phyloP scores from a whole-genome alignment of 2,888 invertebrate genomes.

The Leucophora obtusa region DNA sequence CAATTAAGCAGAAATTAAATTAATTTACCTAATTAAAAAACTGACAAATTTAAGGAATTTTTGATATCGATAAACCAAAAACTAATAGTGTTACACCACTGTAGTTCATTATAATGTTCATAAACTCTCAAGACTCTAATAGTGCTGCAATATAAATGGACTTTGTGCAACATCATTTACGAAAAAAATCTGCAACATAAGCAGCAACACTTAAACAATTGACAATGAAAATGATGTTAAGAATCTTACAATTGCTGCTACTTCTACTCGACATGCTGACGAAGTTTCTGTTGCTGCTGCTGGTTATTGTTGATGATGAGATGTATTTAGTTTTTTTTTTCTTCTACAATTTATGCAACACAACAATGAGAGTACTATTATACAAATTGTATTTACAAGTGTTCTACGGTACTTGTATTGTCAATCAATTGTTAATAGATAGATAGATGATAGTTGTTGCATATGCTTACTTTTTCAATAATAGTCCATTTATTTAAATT shows the following conservation, averaged over 20 bases:
- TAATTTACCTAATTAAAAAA: no score
- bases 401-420: slow-evolving; percentile 47
- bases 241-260: slow-evolving; percentile 31
- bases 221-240: slow-evolving; percentile 53
- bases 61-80: no score
- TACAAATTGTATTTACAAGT: slow-evolving; percentile 48
- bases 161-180: slow-evolving; percentile 22
- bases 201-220: slow-evolving; percentile 43
- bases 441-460: slow-evolving; percentile 6
- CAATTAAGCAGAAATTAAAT: no score
- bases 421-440: slow-evolving; percentile 50
- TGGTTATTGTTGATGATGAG: slow-evolving; percentile 35
- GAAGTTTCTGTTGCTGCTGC: slow-evolving; percentile 10
- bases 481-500: slow-evolving; percentile 56
- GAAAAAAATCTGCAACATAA: slow-evolving; percentile 26
- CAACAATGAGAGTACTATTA: slow-evolving; percentile 37
- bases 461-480: slow-evolving; percentile 23
- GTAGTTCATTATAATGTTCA: neutral
- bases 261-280: neutral
- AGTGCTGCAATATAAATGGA: neutral
- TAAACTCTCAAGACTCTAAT: neutral
- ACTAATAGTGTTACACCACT: neutral
- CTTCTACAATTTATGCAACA: slow-evolving; percentile 31
- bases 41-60: no score
- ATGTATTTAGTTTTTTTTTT: slow-evolving; percentile 18